Evolutionary conservation across 2,888 invertebrate genomes (phyloP).

Genomic region (Ferdinandea cuprea): DNA sequence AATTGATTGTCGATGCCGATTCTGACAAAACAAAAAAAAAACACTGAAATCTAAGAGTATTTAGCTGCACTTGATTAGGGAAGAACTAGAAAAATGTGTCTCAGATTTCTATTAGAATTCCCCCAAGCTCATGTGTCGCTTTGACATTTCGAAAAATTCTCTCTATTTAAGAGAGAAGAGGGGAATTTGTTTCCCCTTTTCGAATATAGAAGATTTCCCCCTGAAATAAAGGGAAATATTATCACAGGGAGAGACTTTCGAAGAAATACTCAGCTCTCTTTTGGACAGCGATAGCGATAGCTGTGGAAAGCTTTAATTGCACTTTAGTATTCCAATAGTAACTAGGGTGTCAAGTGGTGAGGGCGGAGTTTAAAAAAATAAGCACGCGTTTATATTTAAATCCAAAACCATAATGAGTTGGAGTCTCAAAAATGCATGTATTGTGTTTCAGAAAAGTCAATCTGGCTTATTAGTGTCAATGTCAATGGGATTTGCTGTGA

Average conservation of each 20-base stretch:
- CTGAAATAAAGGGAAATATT: constrained; percentile 52
- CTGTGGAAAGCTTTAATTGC: constrained; percentile 30
- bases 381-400: background rate
- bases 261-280: background rate
- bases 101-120: too few species aligned
- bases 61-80: too few species aligned
- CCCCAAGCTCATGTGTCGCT: too few species aligned
- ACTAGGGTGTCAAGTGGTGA: constrained; percentile 30
- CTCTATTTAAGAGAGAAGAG: constrained; percentile 44
- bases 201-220: constrained; percentile 30
- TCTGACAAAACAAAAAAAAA: too few species aligned
- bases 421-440: background rate
- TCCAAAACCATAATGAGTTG: background rate
- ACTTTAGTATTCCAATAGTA: constrained; percentile 16
- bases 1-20: too few species aligned
- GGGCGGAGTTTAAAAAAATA: constrained; percentile 11
- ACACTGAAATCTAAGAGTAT: too few species aligned
- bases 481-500: too few species aligned
- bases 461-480: too few species aligned
- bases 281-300: too few species aligned
- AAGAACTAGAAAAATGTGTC: too few species aligned
- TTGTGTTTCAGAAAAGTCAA: too few species aligned
- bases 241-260: constrained; percentile 1
- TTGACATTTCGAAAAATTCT: too few species aligned
- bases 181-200: constrained; percentile 18